Evolutionary conservation across 2,113 vertebrate genomes (phyloP), one percentile per base, ranked within the genome.

Genomic region (Conger conger): DNA sequence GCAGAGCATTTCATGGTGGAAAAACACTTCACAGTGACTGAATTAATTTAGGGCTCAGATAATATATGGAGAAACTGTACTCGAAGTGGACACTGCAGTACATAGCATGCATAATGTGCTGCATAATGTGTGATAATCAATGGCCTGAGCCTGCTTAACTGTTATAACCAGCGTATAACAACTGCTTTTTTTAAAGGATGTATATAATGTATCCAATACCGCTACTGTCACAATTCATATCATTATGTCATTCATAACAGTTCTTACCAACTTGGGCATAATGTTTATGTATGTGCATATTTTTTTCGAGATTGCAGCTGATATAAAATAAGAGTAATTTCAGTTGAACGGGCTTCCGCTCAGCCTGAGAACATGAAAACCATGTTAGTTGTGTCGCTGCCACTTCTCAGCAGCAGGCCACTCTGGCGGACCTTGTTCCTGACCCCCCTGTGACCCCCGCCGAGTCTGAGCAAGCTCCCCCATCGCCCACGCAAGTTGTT

Each of bases 351-450:
- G 54, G 15, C 40, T 57, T 20, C 54, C 18, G 18, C 18, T 57
- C 54, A 57, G 54, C 54, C 18, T 16, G 3, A 57, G 15, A 16
- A 16, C 16, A 53, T 16, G 15, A 57, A 57, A 16, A 27, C 3
- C 27, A 18, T 27, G 23, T 63, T 27, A 30, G 68, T 27, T 33
- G 68, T 33, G 68, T 73, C 27, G 57, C 57, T 63, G 57, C 3
- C 68, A 45, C 79, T 80, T 4, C 38, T n/a, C n/a, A 45, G 42
- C 79, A 79, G 53, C 76, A 63, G 77, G 45, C 38, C 77, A 63
- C 2, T 18, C 27, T 80, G 3, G 16, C 36, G 73, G 20, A 15
- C 30, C 20, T 2, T 42, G 83, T 38, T 16, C 35, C 50, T 50
- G 17, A 27, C 15, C 50, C 45, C 81, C 50, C 53, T 30, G 68